Percentiles rank a stretch among this genome's conserved stretches.
phyloP scores from a whole-genome alignment of 2,888 invertebrate genomes.

The Philhelius pedissequus region DNA sequence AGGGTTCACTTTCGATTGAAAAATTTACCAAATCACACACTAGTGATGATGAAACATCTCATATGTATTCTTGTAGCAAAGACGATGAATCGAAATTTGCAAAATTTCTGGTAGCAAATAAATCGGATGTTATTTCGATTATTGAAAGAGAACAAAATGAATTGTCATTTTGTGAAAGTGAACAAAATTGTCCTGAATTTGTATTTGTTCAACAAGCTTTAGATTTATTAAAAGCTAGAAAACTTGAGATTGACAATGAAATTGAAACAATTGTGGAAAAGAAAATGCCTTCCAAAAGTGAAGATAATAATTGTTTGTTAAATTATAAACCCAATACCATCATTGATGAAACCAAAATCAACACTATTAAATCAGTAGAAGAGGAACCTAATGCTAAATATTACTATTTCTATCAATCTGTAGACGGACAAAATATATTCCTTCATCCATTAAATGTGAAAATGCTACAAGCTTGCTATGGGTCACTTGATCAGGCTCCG shows the following conservation, averaged over 20 bases:
- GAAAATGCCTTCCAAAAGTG: background rate
- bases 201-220: constrained; percentile 93
- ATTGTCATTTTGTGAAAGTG: constrained; percentile 82
- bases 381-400: constrained; percentile 61
- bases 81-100: constrained; percentile 80
- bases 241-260: constrained; percentile 71
- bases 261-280: background rate
- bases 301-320: background rate
- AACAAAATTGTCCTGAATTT: constrained; percentile 84
- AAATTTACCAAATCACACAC: constrained; percentile 61
- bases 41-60: constrained; percentile 69
- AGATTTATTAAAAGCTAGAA: constrained; percentile 80
- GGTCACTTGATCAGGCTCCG: constrained; percentile 89
- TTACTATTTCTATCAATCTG: constrained; percentile 82
- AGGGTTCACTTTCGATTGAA: constrained; percentile 80
- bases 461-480: constrained; percentile 92
- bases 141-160: constrained; percentile 87
- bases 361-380: constrained; percentile 79
- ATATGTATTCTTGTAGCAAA: constrained; percentile 79
- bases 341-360: constrained; percentile 72
- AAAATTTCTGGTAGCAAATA: constrained; percentile 86
- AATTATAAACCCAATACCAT: background rate
- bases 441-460: constrained; percentile 93
- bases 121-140: constrained; percentile 84
- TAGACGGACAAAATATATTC: constrained; percentile 95